Evolutionary conservation across 2,113 vertebrate species (phyloP).

Genomic region (Cephalophus harveyi): DNA sequence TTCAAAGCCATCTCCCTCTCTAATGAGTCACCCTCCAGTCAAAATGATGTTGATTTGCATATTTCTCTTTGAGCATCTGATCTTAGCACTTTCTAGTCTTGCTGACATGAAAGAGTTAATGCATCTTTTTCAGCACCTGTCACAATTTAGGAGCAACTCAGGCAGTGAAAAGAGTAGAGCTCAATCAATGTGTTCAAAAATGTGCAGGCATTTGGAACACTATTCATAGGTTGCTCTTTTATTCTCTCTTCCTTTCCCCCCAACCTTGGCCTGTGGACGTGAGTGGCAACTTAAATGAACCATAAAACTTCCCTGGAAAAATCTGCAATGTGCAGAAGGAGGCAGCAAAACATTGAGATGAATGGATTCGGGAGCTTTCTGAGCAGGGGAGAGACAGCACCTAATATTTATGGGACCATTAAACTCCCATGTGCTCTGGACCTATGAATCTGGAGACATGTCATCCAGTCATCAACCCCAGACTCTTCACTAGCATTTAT

Average conservation of each 20-base stretch:
- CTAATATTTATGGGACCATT: constrained; percentile 71
- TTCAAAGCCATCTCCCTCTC: neutral
- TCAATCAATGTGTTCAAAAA: neutral
- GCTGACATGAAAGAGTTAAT: neutral
- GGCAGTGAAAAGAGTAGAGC: neutral
- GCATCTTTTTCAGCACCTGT: neutral
- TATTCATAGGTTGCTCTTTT: neutral
- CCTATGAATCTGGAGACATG: constrained; percentile 41
- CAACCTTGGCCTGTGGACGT: neutral
- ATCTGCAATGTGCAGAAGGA: neutral
- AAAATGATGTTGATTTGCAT: neutral
- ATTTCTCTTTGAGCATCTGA: neutral
- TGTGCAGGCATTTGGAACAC: neutral
- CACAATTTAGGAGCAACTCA: neutral
- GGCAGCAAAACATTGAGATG: constrained; percentile 51
- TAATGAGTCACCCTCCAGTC: neutral
- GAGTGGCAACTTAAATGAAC: constrained; percentile 11
- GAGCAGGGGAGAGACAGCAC: constrained; percentile 34
- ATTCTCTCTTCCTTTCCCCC: neutral
- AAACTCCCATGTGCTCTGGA: constrained; percentile 38
- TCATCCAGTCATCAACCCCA: constrained; percentile 43
- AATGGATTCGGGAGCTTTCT: constrained; percentile 56
- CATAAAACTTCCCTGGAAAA: constrained; percentile 25
- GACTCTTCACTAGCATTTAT: neutral
- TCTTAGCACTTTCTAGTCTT: neutral